phyloP scores from a whole-genome alignment of 2,797 vertebrate genomes.

The Leuciscus waleckii region DNA sequence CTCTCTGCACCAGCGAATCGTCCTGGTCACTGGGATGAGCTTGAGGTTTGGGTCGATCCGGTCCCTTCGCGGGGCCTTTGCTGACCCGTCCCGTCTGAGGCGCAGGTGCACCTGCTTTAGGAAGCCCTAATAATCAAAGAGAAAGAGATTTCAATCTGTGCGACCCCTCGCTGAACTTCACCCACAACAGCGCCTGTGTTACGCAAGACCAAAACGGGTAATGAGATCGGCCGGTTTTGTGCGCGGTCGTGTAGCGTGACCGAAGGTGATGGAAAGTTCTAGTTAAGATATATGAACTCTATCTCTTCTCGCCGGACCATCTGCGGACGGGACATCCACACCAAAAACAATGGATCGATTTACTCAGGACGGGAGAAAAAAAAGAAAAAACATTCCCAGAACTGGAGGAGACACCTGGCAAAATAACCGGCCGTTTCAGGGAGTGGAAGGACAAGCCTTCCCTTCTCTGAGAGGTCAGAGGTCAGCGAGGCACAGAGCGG shows the following conservation, averaged over 20 bases:
- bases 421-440: conserved; percentile 67
- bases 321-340: conserved; percentile 65
- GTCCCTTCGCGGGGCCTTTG: conserved; percentile 70
- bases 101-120: conserved; percentile 66
- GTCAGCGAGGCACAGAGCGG: conserved; percentile 63
- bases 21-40: conserved; percentile 82
- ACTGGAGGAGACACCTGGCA: conserved; percentile 77
- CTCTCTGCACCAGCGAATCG: conserved; percentile 88
- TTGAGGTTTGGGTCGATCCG: conserved; percentile 70
- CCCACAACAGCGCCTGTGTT: conserved; percentile 51
- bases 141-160: conserved; percentile 53
- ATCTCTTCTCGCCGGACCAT: conserved; percentile 55
- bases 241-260: conserved; percentile 56
- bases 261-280: conserved; percentile 50
- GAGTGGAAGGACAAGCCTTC: conserved; percentile 56
- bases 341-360: conserved; percentile 67
- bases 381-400: conserved; percentile 67
- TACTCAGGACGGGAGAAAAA: conserved; percentile 53
- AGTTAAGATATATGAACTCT: conserved; percentile 49
- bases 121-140: conserved; percentile 66
- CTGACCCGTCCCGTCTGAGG: conserved; percentile 75
- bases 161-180: conserved; percentile 57
- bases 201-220: conserved; percentile 41
- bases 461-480: conserved; percentile 57
- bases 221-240: conserved; percentile 59